These are phyloP conservation scores for Marasmarcha lunaedactyla DNA, from an alignment of 2,888 invertebrate species.

Conservation along the genomic window DNA sequence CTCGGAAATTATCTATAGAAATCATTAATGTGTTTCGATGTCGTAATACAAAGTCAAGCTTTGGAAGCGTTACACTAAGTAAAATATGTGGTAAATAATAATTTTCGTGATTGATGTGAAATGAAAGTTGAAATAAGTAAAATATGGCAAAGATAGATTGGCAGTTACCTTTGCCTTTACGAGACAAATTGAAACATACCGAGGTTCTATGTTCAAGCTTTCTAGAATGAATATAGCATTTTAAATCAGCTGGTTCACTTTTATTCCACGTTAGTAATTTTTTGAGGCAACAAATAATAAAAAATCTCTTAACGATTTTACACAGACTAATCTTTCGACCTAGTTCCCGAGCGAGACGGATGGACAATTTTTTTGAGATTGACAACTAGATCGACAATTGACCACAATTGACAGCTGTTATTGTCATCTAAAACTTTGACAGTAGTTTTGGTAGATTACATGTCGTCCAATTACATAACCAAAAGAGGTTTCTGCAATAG, in stretches of 20 bases:
- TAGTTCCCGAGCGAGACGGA: constrained; percentile 28
- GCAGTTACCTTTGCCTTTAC: constrained; percentile 41
- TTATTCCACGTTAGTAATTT: too few species aligned
- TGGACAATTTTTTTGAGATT: constrained; percentile 2
- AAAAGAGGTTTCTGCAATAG: too few species aligned
- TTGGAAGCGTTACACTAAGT: background rate
- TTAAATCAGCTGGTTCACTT: too few species aligned
- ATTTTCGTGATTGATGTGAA: constrained; percentile 8
- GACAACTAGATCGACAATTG: too few species aligned
- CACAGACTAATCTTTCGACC: constrained; percentile 36
- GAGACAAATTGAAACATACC: constrained; percentile 26
- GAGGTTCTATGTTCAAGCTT: constrained; percentile 23
- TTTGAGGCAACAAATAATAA: too few species aligned
- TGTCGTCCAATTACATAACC: too few species aligned
- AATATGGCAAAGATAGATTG: constrained; percentile 59
- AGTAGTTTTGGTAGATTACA: too few species aligned
- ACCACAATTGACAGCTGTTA: too few species aligned
- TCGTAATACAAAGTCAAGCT: background rate
- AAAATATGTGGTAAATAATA: background rate
- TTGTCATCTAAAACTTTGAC: too few species aligned
- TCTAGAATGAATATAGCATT: too few species aligned
- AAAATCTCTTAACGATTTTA: too few species aligned
- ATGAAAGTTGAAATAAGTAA: constrained; percentile 49
- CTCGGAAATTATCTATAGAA: background rate
- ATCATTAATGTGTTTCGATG: background rate